These are phyloP conservation scores for Pachypanchax playfairii DNA, from an alignment of 2,113 vertebrate genomes.

Conservation along the genomic window DNA sequence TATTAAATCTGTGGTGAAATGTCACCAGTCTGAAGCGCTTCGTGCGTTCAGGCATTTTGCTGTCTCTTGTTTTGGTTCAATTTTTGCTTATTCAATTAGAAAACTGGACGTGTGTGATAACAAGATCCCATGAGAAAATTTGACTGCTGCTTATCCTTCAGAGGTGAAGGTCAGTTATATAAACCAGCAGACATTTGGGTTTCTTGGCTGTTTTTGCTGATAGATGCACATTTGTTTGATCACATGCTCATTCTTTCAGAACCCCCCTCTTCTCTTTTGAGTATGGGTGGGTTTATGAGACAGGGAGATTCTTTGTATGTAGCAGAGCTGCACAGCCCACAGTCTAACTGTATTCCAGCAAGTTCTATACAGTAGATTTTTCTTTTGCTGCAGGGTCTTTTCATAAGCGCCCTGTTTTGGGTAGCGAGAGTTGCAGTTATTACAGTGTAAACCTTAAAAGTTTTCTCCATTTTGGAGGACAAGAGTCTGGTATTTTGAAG, in stretches of 20 bases:
- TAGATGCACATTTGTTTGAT: conserved; percentile 54
- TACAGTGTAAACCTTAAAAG: conserved; percentile 14
- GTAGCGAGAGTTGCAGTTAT: conserved; percentile 30
- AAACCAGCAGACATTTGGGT: conserved; percentile 3
- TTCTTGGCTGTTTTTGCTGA: conserved; percentile 23
- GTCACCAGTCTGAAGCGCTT: conserved; percentile 2
- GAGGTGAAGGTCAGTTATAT: conserved; percentile 21
- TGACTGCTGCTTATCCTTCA: conserved; percentile 18
- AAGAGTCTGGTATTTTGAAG: background rate
- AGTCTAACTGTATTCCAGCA: conserved; percentile 57
- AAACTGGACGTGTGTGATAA: conserved; percentile 16
- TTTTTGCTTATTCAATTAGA: conserved; percentile 30
- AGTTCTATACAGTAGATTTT: conserved; percentile 24
- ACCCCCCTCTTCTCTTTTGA: conserved; percentile 34
- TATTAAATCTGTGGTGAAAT: conserved; percentile 48
- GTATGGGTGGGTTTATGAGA: conserved; percentile 68
- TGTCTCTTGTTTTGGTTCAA: background rate
- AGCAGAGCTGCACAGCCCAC: conserved; percentile 44
- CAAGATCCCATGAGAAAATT: conserved; percentile 1
- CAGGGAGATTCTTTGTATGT: conserved; percentile 72
- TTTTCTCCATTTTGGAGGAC: conserved; percentile 1
- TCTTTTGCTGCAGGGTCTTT: conserved; percentile 44
- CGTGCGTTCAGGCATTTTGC: conserved; percentile 13
- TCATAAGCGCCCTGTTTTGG: conserved; percentile 27
- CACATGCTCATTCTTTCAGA: conserved; percentile 30